phyloP scores from a whole-genome alignment of 2,888 invertebrate genomes.

The Thereva unica region DNA sequence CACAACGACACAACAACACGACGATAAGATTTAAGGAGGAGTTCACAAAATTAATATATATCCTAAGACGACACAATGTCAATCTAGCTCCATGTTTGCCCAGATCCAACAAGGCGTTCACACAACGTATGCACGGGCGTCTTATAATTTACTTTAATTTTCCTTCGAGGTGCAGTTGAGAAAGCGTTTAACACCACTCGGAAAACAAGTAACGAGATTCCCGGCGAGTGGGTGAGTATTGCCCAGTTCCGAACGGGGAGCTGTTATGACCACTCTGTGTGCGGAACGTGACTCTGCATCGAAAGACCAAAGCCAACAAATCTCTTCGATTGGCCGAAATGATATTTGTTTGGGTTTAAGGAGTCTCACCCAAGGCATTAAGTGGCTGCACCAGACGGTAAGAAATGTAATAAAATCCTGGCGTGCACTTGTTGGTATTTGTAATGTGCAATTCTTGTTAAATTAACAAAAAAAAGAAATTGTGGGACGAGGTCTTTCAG shows the following conservation, averaged over 20 bases:
- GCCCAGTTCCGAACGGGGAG: neutral
- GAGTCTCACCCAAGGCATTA: constrained; percentile 1
- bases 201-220: neutral
- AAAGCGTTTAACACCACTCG: too few species aligned
- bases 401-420: constrained; percentile 23
- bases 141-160: too few species aligned
- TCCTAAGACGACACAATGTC: too few species aligned
- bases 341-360: constrained; percentile 25
- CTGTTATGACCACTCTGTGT: constrained; percentile 27
- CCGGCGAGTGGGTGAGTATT: constrained; percentile 11
- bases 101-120: too few species aligned
- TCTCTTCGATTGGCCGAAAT: constrained; percentile 30
- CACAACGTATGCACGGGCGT: too few species aligned
- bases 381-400: constrained; percentile 4
- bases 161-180: too few species aligned
- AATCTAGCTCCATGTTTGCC: too few species aligned
- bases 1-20: too few species aligned
- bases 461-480: constrained; percentile 25
- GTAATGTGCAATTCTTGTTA: constrained; percentile 33
- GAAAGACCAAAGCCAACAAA: constrained; percentile 21
- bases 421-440: constrained; percentile 32
- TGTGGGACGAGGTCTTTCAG: constrained; percentile 19
- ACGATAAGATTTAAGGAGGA: too few species aligned
- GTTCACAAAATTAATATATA: too few species aligned
- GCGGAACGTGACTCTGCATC: constrained; percentile 32